phyloP scores from a whole-genome alignment of 2,888 invertebrate species.

The Ophioninae sp. region DNA sequence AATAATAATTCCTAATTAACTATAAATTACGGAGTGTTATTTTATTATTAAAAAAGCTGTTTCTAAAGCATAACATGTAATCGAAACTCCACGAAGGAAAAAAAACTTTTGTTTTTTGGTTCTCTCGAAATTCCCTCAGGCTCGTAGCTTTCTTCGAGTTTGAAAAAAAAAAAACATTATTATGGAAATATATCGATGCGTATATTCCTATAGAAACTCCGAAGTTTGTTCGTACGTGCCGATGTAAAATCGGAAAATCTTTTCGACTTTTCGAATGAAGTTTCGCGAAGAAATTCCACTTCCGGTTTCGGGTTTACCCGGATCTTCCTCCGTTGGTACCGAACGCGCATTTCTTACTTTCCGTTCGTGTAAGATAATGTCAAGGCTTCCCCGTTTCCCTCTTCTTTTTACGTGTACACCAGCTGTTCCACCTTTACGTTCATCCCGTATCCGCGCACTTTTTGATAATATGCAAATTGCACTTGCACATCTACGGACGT shows the following conservation, averaged over 20 bases:
- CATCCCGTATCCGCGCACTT: background rate
- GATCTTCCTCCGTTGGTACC: background rate
- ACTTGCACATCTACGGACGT: background rate
- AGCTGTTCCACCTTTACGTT: conserved; percentile 17
- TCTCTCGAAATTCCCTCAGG: background rate
- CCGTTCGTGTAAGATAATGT: background rate
- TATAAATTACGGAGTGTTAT: too few relatives aligned
- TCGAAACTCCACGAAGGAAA: too few relatives aligned
- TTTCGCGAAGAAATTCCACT: conserved; percentile 39
- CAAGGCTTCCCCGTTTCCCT: conserved; percentile 1
- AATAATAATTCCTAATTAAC: too few relatives aligned
- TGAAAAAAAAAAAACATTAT: too few relatives aligned
- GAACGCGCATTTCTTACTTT: conserved; percentile 5
- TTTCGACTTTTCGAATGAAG: conserved; percentile 51
- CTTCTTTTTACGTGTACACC: conserved; percentile 33
- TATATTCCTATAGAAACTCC: conserved; percentile 13
- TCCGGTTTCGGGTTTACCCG: background rate
- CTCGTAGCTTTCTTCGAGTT: background rate
- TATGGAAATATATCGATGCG: conserved; percentile 16
- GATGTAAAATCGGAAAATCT: conserved; percentile 33
- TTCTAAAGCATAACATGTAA: too few relatives aligned
- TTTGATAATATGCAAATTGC: conserved; percentile 37
- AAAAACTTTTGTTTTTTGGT: background rate
- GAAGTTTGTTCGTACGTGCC: conserved; percentile 22
- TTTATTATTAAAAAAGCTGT: too few relatives aligned